Conservation (phyloP, 2,113 vertebrate genomes). For the Riparia riparia region DNA sequence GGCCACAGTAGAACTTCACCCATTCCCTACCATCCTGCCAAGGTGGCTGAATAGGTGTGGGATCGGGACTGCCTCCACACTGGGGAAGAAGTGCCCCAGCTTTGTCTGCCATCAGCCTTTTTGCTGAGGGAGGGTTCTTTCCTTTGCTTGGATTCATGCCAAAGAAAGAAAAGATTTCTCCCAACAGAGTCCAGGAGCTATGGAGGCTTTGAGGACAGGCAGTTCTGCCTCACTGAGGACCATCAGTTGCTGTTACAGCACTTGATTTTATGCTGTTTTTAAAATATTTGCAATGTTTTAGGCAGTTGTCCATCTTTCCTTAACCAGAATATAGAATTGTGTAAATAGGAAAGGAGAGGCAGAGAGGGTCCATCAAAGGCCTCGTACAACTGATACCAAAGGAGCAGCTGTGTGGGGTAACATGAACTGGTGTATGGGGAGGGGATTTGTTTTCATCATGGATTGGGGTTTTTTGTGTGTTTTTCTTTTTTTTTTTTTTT, state of each 20-base stretch:
- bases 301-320: not conserved
- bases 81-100: accelerated
- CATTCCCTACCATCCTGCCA: not conserved
- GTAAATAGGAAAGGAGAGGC: not conserved
- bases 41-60: accelerated
- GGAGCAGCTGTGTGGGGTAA: not conserved
- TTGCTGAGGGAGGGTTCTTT: not conserved
- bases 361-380: accelerated
- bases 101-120: not conserved
- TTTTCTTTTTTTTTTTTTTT: no score
- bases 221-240: not conserved
- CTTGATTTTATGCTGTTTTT: not conserved
- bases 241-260: not conserved
- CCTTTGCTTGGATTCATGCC: not conserved
- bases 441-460: not conserved
- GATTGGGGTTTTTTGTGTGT: not conserved
- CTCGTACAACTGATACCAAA: not conserved
- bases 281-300: not conserved
- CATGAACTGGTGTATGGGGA: not conserved
- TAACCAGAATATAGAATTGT: not conserved
- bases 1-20: not conserved
- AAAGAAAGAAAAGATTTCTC: not conserved
- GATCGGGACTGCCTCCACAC: accelerated
- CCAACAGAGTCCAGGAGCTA: not conserved
- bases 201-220: not conserved